These are phyloP conservation scores for Ceyx margarethae DNA, from an alignment of 2,113 vertebrate genomes.

Conservation along the genomic window DNA sequence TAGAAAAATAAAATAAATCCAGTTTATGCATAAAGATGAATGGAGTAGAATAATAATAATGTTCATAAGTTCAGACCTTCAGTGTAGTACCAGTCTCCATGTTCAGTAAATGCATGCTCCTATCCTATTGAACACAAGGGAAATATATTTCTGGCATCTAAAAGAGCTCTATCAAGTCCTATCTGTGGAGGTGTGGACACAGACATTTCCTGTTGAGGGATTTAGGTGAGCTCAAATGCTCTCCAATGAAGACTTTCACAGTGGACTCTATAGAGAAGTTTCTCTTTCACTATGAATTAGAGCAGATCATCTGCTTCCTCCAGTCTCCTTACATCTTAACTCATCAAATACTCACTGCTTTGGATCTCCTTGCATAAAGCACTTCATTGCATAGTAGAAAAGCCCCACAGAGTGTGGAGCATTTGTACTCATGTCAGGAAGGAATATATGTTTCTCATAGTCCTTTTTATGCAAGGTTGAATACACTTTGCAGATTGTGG, in stretches of 20 bases:
- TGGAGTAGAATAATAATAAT: background rate
- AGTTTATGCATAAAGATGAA: constrained; percentile 51
- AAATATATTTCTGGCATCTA: background rate
- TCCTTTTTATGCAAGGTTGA: background rate
- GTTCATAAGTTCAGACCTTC: background rate
- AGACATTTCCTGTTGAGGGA: background rate
- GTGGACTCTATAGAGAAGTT: background rate
- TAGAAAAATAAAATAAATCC: constrained; percentile 54
- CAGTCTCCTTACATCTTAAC: background rate
- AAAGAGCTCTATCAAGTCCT: background rate
- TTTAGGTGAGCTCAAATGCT: background rate
- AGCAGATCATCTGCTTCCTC: background rate
- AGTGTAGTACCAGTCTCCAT: background rate
- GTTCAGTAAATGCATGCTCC: background rate
- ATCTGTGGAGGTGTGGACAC: background rate
- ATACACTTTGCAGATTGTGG: background rate
- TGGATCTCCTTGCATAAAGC: background rate
- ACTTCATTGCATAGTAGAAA: background rate
- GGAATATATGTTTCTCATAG: background rate
- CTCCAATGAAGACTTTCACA: background rate
- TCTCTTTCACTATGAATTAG: background rate
- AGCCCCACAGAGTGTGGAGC: background rate
- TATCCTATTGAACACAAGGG: background rate
- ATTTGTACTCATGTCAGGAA: background rate
- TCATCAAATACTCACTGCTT: background rate